A percentile compares a stretch with the other conserved stretches of the same genome.
Conservation (phyloP, 1,140 invertebrate species). For the Laupala kohalensis region DNA sequence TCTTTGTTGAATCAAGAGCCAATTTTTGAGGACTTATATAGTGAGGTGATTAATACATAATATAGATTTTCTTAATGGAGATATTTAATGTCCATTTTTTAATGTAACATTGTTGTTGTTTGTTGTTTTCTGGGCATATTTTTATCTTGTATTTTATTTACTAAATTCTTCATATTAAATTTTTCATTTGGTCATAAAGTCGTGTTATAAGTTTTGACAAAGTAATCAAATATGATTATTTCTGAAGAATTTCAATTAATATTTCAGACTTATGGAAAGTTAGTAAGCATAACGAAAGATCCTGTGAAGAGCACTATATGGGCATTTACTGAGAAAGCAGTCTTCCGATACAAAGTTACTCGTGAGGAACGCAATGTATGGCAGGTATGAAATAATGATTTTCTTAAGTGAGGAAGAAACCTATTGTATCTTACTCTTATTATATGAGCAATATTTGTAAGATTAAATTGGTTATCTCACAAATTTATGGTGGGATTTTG, state of each 20-base stretch:
- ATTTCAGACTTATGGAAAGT: constrained; percentile 60
- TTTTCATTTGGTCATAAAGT: too few species aligned
- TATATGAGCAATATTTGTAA: neutral
- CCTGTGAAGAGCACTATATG: constrained; percentile 66
- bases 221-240: too few species aligned
- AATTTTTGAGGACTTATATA: constrained; percentile 75
- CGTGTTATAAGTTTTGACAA: too few species aligned
- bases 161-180: neutral
- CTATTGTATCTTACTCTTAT: neutral
- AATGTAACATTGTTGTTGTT: too few species aligned
- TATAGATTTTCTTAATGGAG: too few species aligned
- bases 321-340: constrained; percentile 66
- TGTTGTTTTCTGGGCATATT: neutral
- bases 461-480: too few species aligned
- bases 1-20: constrained; percentile 76
- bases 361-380: constrained; percentile 80
- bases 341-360: constrained; percentile 76
- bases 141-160: neutral
- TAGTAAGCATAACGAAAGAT: constrained; percentile 74
- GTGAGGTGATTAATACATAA: too few species aligned
- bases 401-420: constrained; percentile 5
- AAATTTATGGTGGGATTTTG: too few species aligned
- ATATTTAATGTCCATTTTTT: too few species aligned
- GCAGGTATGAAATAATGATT: constrained; percentile 35
- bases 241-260: constrained; percentile 17